Evolutionary conservation across 2,888 invertebrate species (phyloP), one percentile per base, ranked within the genome.

Genomic region (Drosophila borealis): DNA sequence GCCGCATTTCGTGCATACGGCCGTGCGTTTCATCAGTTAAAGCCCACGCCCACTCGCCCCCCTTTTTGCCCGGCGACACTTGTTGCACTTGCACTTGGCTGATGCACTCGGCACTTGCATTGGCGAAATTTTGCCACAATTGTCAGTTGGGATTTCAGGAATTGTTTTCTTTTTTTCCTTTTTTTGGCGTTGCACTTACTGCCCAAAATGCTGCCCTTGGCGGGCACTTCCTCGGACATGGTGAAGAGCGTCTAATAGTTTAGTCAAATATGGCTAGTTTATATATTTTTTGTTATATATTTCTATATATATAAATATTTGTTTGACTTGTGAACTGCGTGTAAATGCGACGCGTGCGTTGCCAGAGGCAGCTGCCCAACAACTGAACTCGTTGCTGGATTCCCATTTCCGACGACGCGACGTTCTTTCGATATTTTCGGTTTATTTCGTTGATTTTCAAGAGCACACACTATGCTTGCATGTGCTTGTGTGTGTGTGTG

Each of bases 201-300:
- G 91, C 94, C 94, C 77, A 94, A 92, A 81, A 94, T 81, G 89
- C 93, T 94, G 91, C 94, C 94, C 87, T 90, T 93, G 1, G 94
- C 93, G 37, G 93, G 93, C 76, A 94, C 94, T 82, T 94, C 94
- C 92, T 94, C 93, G 73, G 87, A 89, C 90, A 91, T 92, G 51
- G 76, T 83, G 65, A 48, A 34, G 50, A 10, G 29, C n/a, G 11
- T 11, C 21, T 41, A 56, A 25, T 13, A n/a, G 21, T 42, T 51
- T 48, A 45, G 17, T 49, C 25, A 19, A 49, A 17, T 64, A 14
- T 13, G 29, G 0, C 25, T 41, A 21, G 3, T 29, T 11, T 9
- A 41, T 71, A 45, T 49, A 42, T 17, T 17, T 17, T 17, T 17
- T 17, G n/a, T 17, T 53, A 44, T 54, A 42, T 50, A 45, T 14